Evolutionary conservation across 1,140 invertebrate species (phyloP), one percentile per base, ranked within the genome.

Genomic region (Drosophila asahinai): DNA sequence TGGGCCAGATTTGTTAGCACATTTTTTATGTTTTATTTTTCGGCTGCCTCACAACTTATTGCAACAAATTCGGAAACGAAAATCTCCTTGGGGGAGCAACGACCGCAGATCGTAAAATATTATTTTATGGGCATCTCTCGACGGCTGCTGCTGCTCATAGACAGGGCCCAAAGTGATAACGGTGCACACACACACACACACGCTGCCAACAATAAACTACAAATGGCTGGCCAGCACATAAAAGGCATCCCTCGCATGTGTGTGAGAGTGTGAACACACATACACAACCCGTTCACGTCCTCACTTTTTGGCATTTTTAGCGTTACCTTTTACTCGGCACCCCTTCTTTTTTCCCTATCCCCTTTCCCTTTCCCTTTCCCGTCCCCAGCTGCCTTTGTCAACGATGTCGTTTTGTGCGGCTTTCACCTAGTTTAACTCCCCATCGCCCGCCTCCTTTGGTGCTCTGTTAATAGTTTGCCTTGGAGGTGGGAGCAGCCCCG

Each of bases 221-320:
- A 89, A 87, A 87, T 87, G 72, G 84, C 77, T 72, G 65, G 52
- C 61, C 49, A 55, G 67, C 67, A 81, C 77, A 87, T 87, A 87
- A 87, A 87, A 81, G 77, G 66, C 63, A 66, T 78, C 60, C 59
- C 71, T 51, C 25, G 65, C 51, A 57, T 40, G 51, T 49, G 33
- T 60, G 52, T 30, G 57, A 12, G 47, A 57, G 55, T 42, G 64
- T 33, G 45, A 36, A 27, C 33, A 66, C 49, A 54, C 47, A 49
- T 36, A 62, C 6, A 30, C 14, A 22, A 55, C 60, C 67, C 61
- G 54, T 60, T 80, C 66, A 80, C 55, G 61, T 73, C 61, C 76
- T 68, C 79, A 78, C 68, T 74, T 87, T 83, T 87, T 73, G 83
- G 77, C 80, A 81, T 71, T 79, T 79, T 72, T 79, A 79, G 60